Evolutionary conservation across 2,113 vertebrate species (phyloP).

Genomic region (Tyto alba): DNA sequence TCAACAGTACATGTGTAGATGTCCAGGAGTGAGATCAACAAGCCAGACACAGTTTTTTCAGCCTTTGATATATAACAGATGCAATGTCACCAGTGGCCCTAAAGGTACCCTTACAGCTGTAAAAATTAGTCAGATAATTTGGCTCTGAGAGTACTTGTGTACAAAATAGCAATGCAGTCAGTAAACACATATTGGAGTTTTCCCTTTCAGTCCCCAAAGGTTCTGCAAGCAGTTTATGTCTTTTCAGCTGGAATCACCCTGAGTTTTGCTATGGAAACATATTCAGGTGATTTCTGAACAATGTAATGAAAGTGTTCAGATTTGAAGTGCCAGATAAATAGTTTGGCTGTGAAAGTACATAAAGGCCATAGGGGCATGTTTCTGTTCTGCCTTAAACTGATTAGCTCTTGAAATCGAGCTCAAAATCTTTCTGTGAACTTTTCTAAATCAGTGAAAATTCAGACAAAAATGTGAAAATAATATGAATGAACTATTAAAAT

Average conservation of each 20-base stretch:
- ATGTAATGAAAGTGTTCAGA: background rate
- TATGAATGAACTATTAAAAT: background rate
- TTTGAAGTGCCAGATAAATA: background rate
- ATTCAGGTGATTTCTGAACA: background rate
- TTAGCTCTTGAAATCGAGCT: background rate
- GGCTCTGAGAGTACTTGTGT: background rate
- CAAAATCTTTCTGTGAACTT: background rate
- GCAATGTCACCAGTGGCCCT: background rate
- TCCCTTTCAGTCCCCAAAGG: background rate
- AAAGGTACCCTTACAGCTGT: background rate
- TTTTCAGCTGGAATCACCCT: background rate
- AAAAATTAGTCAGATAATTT: background rate
- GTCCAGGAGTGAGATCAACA: background rate
- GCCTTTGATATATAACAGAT: background rate
- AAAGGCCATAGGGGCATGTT: background rate
- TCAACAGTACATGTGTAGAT: background rate
- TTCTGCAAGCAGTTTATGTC: background rate
- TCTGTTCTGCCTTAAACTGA: background rate
- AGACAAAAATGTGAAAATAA: background rate
- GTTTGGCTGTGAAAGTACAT: background rate
- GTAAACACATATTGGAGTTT: background rate
- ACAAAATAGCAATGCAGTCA: background rate
- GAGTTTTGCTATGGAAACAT: background rate
- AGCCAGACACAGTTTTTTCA: background rate
- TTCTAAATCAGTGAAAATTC: background rate